Percentiles rank a stretch among this genome's conserved stretches.
Evolutionary conservation across 2,797 vertebrate species (phyloP).

Genomic region (Chelidonichthys spinosus): DNA sequence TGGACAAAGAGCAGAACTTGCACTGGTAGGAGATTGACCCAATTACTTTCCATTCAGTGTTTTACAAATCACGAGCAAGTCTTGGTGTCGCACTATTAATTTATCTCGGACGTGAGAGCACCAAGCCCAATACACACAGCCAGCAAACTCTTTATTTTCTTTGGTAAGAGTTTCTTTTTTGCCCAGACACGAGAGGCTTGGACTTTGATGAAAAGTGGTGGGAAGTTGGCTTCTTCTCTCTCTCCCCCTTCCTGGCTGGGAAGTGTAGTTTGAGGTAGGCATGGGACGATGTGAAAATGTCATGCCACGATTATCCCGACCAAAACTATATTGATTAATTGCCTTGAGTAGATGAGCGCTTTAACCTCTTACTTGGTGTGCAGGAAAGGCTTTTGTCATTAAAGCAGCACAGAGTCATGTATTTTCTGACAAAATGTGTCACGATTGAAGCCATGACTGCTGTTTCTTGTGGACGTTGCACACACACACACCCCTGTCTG

Average conservation of each 20-base stretch:
- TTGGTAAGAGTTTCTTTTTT: constrained; percentile 5
- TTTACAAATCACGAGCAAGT: constrained; percentile 39
- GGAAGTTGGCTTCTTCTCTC: constrained; percentile 13
- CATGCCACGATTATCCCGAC: too few species aligned
- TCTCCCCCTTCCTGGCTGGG: not conserved
- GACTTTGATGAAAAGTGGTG: constrained; percentile 10
- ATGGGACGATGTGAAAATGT: too few species aligned
- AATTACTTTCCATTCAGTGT: constrained; percentile 46
- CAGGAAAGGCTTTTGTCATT: too few species aligned
- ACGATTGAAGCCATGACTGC: too few species aligned
- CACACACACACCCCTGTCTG: too few species aligned
- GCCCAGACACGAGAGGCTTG: constrained; percentile 9
- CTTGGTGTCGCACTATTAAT: constrained; percentile 22
- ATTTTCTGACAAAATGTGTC: too few species aligned
- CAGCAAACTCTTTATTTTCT: constrained; percentile 21
- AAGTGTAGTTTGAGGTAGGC: constrained; percentile 8
- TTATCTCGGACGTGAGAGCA: constrained; percentile 26
- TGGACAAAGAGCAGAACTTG: constrained; percentile 50
- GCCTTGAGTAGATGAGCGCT: too few species aligned
- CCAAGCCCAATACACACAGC: not conserved
- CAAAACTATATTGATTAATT: too few species aligned
- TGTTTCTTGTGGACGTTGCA: too few species aligned
- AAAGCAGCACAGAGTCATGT: too few species aligned
- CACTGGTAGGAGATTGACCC: constrained; percentile 44
- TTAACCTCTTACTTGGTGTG: too few species aligned